Evolutionary conservation across 2,888 invertebrate species (phyloP).

Genomic region (Eustalomyia histrio): DNA sequence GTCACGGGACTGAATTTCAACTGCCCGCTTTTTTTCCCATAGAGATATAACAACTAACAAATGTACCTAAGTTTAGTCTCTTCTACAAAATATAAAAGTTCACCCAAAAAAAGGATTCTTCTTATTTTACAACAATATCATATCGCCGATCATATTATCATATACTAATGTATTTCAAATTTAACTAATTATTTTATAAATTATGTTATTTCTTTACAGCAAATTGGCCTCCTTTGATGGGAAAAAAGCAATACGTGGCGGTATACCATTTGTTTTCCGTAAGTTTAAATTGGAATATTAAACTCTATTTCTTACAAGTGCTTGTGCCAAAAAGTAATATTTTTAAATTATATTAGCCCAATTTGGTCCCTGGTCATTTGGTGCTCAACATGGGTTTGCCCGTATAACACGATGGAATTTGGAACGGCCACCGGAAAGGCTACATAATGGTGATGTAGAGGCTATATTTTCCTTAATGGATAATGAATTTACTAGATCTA

Average conservation of each 20-base stretch:
- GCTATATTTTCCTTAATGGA: slow-evolving; percentile 95
- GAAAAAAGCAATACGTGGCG: slow-evolving; percentile 96
- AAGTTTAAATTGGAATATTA: slow-evolving; percentile 80
- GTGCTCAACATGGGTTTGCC: slow-evolving; percentile 98
- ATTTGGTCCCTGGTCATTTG: slow-evolving; percentile 96
- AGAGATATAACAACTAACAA: too few species aligned
- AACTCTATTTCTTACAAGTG: background rate
- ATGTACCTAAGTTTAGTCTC: too few species aligned
- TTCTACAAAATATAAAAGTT: too few species aligned
- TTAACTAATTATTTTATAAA: too few species aligned
- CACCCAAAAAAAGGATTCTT: too few species aligned
- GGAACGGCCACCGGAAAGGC: slow-evolving; percentile 91
- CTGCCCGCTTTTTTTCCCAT: too few species aligned
- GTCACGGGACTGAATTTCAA: too few species aligned
- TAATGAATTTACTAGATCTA: slow-evolving; percentile 93
- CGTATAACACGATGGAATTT: slow-evolving; percentile 94
- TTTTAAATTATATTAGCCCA: slow-evolving; percentile 86
- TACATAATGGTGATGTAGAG: slow-evolving; percentile 94
- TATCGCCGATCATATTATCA: too few species aligned
- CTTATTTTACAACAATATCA: too few species aligned
- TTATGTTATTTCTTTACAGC: slow-evolving; percentile 81
- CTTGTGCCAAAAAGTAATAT: background rate
- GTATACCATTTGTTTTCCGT: slow-evolving; percentile 98
- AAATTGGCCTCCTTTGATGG: slow-evolving; percentile 98
- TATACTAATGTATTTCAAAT: too few species aligned